A percentile compares a stretch with the other conserved stretches of the same genome.
phyloP scores from a whole-genome alignment of 2,797 vertebrate genomes.

The Chrosomus eos region DNA sequence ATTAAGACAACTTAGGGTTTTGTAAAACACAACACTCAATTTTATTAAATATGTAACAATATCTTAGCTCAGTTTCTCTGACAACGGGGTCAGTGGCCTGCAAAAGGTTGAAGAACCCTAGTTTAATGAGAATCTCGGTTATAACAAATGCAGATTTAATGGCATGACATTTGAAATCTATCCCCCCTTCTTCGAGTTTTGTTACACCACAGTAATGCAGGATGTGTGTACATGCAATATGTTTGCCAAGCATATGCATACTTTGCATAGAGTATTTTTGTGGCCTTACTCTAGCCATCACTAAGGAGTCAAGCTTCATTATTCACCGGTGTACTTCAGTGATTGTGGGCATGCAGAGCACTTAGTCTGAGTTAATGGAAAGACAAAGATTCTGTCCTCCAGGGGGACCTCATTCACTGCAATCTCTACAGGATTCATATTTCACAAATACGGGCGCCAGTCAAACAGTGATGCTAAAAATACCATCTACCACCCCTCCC shows the following conservation, averaged over 20 bases:
- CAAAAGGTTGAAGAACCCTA: not conserved
- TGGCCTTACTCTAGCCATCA: conserved; percentile 8
- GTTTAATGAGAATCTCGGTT: not conserved
- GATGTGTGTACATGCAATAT: not conserved
- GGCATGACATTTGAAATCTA: not conserved
- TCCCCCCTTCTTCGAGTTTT: not conserved
- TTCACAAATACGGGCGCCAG: conserved; percentile 50
- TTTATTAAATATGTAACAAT: not conserved
- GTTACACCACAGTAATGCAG: not conserved
- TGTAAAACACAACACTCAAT: not conserved
- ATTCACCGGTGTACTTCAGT: conserved; percentile 39
- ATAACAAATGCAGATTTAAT: not conserved
- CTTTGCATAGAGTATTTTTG: not conserved
- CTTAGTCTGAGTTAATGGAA: conserved; percentile 53
- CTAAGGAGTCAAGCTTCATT: not conserved
- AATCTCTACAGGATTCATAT: conserved; percentile 56
- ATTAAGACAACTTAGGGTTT: not conserved
- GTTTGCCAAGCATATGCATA: not conserved
- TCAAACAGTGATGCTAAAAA: conserved; percentile 54
- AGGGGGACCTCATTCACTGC: conserved; percentile 32
- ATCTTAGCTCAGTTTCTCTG: not conserved
- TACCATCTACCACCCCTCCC: conserved; percentile 29
- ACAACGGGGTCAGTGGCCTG: not conserved
- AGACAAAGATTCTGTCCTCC: conserved; percentile 46
- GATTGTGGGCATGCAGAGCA: conserved; percentile 41